Evolutionary conservation across 2,797 vertebrate species (phyloP).

Genomic region (Ceryle rudis): DNA sequence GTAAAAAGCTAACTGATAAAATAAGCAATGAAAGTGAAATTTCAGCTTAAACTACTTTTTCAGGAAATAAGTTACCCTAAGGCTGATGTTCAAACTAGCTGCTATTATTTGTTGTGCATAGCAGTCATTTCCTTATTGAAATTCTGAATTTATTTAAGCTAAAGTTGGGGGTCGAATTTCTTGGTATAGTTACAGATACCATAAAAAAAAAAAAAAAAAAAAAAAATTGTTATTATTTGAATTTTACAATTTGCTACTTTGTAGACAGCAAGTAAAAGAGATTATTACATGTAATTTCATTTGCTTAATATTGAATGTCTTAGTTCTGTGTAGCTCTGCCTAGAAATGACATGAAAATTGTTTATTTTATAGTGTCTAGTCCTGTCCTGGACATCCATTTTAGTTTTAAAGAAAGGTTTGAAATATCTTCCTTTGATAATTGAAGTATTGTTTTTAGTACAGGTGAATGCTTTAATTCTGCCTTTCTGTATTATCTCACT

Average conservation of each 20-base stretch:
- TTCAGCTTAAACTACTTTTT: slow-evolving; percentile 18
- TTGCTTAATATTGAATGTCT: slow-evolving; percentile 1
- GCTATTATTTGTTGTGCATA: slow-evolving; percentile 15
- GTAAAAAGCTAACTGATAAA: slow-evolving; percentile 25
- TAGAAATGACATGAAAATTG: not conserved
- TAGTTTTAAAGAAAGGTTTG: not conserved
- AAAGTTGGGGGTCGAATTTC: not conserved
- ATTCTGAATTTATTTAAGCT: slow-evolving; percentile 5
- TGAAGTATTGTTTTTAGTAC: not conserved
- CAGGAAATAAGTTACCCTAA: not conserved
- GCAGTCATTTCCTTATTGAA: not conserved
- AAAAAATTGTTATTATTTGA: not conserved
- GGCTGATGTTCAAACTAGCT: not conserved
- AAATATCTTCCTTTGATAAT: not conserved
- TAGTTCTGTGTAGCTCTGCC: not conserved
- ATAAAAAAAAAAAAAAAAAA: not conserved
- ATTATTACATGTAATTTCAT: not conserved
- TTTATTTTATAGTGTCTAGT: not conserved
- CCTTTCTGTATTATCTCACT: not conserved
- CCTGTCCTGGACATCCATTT: not conserved
- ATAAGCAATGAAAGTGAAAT: slow-evolving; percentile 14
- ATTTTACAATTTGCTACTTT: not conserved
- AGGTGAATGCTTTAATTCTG: not conserved
- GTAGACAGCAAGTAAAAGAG: not conserved
- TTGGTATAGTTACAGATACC: not conserved